Conservation (phyloP, 2,113 vertebrate species). For the Furnarius figulus region DNA sequence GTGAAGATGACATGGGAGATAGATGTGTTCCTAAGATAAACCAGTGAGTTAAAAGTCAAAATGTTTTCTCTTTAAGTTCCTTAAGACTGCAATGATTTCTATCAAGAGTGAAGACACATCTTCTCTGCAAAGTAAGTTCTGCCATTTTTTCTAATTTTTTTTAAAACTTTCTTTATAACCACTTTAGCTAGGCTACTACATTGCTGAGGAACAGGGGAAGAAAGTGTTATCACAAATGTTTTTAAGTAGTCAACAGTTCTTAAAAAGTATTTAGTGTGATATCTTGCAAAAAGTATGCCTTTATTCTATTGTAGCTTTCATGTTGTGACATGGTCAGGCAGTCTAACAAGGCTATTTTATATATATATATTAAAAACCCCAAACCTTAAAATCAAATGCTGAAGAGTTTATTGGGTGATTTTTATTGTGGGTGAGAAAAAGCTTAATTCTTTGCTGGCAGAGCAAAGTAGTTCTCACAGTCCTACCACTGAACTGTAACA, state of each 20-base stretch:
- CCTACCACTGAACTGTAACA: background rate
- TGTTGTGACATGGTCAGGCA: background rate
- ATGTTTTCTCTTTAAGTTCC: slow-evolving; percentile 3
- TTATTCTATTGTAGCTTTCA: background rate
- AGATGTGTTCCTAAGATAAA: slow-evolving; percentile 38
- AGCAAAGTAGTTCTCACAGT: background rate
- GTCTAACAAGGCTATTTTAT: background rate
- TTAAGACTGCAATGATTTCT: background rate
- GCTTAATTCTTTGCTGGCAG: background rate
- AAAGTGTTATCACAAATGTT: background rate
- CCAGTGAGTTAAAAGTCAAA: background rate
- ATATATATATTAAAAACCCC: background rate
- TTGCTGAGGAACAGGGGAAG: background rate
- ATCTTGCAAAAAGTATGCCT: background rate
- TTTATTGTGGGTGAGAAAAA: background rate
- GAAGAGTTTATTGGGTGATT: background rate
- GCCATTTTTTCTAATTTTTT: background rate
- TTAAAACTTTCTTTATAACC: background rate
- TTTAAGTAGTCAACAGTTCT: background rate
- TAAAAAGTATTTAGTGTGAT: background rate
- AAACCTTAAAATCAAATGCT: background rate
- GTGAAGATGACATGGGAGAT: background rate
- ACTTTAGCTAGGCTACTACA: background rate
- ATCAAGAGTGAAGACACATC: background rate
- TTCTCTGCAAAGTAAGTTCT: background rate